Evolutionary conservation across 2,113 vertebrate genomes (phyloP).

Genomic region (Baryphthengus martii): DNA sequence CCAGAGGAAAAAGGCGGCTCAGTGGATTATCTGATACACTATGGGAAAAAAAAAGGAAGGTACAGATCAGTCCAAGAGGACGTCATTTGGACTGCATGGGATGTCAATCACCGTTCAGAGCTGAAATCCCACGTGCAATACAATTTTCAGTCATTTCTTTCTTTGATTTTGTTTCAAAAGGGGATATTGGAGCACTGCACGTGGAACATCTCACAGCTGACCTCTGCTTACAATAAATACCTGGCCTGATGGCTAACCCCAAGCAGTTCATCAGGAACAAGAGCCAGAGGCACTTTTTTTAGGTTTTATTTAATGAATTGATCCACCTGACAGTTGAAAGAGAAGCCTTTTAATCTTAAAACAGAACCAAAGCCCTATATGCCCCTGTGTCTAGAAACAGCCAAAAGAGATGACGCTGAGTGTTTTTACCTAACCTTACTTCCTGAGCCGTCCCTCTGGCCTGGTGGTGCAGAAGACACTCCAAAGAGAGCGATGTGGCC

Average conservation of each 20-base stretch:
- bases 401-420: not conserved
- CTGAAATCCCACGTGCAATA: not conserved
- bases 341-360: not conserved
- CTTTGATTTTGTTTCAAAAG: constrained; percentile 17
- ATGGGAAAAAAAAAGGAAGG: not conserved
- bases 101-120: not conserved
- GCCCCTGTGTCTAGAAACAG: not conserved
- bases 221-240: not conserved
- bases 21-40: not conserved
- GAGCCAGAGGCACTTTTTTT: not conserved
- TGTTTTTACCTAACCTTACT: not conserved
- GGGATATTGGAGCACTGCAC: not conserved
- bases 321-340: not conserved
- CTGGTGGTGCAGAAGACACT: not conserved
- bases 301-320: not conserved
- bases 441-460: not conserved
- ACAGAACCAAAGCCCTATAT: not conserved
- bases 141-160: not conserved
- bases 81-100: not conserved
- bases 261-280: not conserved
- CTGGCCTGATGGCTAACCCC: not conserved
- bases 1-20: not conserved
- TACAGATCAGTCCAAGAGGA: not conserved
- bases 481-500: not conserved
- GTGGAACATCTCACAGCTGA: not conserved